These are phyloP conservation scores for Triplophysa rosa DNA, from an alignment of 2,113 vertebrate species.

Conservation along the genomic window DNA sequence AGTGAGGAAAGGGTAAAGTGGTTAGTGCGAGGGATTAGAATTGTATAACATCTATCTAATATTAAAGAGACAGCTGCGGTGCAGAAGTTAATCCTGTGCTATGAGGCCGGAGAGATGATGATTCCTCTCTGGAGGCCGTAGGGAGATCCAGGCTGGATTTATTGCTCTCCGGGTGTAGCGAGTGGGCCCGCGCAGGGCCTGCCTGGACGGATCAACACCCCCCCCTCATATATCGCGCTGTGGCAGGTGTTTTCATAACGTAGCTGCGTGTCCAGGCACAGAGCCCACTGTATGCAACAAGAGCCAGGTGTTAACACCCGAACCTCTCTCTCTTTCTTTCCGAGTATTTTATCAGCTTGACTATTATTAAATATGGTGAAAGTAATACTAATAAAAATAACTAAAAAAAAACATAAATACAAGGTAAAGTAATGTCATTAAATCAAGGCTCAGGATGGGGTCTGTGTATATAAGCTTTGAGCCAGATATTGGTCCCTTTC, in stretches of 20 bases:
- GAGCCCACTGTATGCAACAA: conserved; percentile 56
- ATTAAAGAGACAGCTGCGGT: conserved; percentile 60
- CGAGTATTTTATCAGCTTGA: conserved; percentile 45
- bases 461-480: too few relatives aligned
- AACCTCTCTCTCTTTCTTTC: conserved; percentile 31
- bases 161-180: conserved; percentile 25
- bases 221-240: conserved; percentile 18
- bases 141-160: conserved; percentile 51
- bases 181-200: conserved; percentile 30
- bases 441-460: too few relatives aligned
- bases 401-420: too few relatives aligned
- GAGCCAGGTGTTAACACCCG: conserved; percentile 60
- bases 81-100: conserved; percentile 65
- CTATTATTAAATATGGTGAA: background rate
- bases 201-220: conserved; percentile 51
- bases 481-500: too few relatives aligned
- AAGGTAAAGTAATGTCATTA: too few relatives aligned
- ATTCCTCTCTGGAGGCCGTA: conserved; percentile 26
- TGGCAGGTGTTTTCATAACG: conserved; percentile 61
- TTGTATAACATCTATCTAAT: conserved; percentile 69
- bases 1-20: conserved; percentile 53
- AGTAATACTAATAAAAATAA: too few relatives aligned
- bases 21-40: conserved; percentile 59
- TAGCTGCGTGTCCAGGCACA: conserved; percentile 43
- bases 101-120: conserved; percentile 45